Base-by-base conservation (phyloP, 92 coral and sea anemone genomes). In the Desmophyllum pertusum region DNA sequence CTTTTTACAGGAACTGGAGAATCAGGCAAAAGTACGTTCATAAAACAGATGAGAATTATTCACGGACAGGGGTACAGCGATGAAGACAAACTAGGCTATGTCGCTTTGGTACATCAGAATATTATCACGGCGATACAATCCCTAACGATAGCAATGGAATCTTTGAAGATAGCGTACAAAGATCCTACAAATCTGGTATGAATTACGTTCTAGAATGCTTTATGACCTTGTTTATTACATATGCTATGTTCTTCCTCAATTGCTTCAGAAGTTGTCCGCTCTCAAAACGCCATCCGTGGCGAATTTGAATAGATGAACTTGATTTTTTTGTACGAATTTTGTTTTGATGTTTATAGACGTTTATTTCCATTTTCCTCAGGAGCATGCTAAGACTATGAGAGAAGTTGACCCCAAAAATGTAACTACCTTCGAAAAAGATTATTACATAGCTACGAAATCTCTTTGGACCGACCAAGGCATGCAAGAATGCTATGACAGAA, bases 61-160 rank as follows among this genome's bases (percentile, higher is more conserved):
- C 99, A 97, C 81, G 99, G 99, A 19, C 99, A 97, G 79, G 99
- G 99, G 4, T 97, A 97, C 78, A 97, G 95, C 71, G 99, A 97
- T 40, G 99, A 97, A 35, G 99, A 97, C 84, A 95, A 95, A 36
- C 88, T 96, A 43, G 98, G 98, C 23, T 97, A 97, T 84, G 90
- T 94, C 66, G 87, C 98, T 17, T 92, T 97, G 73, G 99, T 97
- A 10, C 92, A 97, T 76, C 99, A 97, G 89, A 97, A 97, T 79
- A 92, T 97, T 82, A 93, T 97, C 31, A 91, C 98, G 23, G 99
- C 99, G 18, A 97, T 97, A 89, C 98, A 97, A 71, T 94, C 97
- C 83, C 87, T 97, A 84, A 97, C 99, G 48, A 84, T 93, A 64
- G 99, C 99, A 33, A 97, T 97, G 99, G 99, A 94, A 83, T 92